Percentiles rank a stretch among this genome's conserved stretches.
These are phyloP conservation scores for Diplodus puntazzo DNA, from an alignment of 2,797 vertebrate genomes.

Conservation along the genomic window DNA sequence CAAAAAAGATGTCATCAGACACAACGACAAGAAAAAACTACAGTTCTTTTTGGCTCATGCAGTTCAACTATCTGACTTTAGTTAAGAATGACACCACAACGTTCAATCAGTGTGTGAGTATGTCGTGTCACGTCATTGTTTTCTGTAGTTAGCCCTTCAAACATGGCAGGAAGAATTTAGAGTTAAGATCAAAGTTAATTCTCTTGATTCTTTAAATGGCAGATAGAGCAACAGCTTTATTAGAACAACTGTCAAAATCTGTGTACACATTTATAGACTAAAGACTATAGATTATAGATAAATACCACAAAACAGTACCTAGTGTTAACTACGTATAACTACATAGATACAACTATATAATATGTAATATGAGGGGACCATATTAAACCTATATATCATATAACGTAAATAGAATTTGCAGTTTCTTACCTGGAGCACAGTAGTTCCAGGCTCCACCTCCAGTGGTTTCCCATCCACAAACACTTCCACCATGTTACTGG, in stretches of 20 bases:
- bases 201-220: background rate
- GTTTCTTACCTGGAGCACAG: conserved; percentile 93
- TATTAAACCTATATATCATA: background rate
- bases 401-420: background rate
- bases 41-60: background rate
- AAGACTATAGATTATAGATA: background rate
- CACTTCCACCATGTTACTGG: conserved; percentile 95
- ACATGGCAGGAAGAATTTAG: background rate
- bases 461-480: conserved; percentile 96
- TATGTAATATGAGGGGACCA: background rate
- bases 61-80: background rate
- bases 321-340: background rate
- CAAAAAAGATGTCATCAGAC: background rate
- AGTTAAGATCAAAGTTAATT: background rate
- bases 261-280: background rate
- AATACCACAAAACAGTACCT: background rate
- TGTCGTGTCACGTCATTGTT: background rate
- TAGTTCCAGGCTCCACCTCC: conserved; percentile 95
- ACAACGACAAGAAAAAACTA: background rate
- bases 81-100: background rate
- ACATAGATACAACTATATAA: background rate
- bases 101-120: no score
- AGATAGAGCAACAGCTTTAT: background rate
- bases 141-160: background rate
- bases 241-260: background rate